phyloP scores from a whole-genome alignment of 2,113 vertebrate species.

The Heliornis fulica region DNA sequence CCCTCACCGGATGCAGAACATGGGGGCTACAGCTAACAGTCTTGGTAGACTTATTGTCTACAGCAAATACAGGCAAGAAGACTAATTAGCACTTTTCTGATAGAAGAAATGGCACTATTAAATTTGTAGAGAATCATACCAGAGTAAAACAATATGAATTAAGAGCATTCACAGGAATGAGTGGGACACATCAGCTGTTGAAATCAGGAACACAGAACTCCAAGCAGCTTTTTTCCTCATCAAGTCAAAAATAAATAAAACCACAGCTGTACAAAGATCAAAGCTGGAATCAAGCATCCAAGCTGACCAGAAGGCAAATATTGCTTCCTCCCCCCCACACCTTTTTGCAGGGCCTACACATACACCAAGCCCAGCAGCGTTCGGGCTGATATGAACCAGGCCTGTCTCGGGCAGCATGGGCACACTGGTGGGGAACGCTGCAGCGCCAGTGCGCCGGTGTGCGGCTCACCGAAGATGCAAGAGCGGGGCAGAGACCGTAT shows the following conservation, averaged over 20 bases:
- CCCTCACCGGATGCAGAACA: neutral
- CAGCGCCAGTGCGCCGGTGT: too few species aligned
- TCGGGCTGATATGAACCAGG: neutral
- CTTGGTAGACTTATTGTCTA: neutral
- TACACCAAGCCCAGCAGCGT: neutral
- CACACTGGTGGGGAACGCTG: neutral
- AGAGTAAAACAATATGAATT: neutral
- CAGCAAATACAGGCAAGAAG: neutral
- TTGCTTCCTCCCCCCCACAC: too few species aligned
- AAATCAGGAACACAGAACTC: neutral
- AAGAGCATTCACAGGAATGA: neutral
- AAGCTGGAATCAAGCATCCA: neutral
- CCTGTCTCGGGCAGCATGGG: rapidly evolving
- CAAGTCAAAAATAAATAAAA: neutral
- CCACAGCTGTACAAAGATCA: neutral
- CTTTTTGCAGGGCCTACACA: rapidly evolving
- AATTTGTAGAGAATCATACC: neutral
- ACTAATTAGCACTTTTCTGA: neutral
- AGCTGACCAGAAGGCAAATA: neutral
- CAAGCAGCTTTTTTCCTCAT: neutral
- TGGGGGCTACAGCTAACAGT: neutral
- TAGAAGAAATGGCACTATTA: neutral
- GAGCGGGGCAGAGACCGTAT: neutral
- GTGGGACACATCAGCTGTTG: neutral
- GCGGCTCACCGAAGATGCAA: too few species aligned